These are phyloP conservation scores for Gasterosteus aculeatus DNA, from an alignment of 2,113 vertebrate genomes.

Conservation along the genomic window DNA sequence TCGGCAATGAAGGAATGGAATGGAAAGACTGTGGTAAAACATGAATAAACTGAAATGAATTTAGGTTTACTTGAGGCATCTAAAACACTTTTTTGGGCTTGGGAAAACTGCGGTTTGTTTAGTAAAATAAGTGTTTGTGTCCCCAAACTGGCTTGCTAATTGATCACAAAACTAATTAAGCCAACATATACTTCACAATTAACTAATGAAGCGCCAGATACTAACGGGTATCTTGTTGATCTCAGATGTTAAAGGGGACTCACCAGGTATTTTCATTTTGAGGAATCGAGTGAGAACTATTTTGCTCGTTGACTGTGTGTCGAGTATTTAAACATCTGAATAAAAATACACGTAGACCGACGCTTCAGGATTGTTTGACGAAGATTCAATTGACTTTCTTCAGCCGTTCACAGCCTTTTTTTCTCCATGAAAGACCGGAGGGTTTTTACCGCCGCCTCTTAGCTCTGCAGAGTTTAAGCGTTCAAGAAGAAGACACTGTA, in stretches of 20 bases:
- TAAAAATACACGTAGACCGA: background rate
- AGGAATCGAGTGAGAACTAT: background rate
- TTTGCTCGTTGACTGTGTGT: background rate
- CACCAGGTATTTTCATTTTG: background rate
- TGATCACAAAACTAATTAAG: background rate
- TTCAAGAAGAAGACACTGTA: conserved; percentile 16
- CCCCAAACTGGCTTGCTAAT: background rate
- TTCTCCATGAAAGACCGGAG: background rate
- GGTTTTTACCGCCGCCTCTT: conserved; percentile 13
- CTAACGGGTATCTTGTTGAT: background rate
- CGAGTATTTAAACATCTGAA: background rate
- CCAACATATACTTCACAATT: background rate
- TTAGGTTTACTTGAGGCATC: background rate
- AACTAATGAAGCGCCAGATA: background rate
- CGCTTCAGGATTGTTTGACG: background rate
- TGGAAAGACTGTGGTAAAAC: background rate
- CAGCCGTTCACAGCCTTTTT: too few species aligned
- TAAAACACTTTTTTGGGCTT: background rate
- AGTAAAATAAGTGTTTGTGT: background rate
- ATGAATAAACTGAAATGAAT: background rate
- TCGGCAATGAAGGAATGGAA: background rate
- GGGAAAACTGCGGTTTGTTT: background rate
- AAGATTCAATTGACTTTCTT: background rate
- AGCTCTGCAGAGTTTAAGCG: background rate
- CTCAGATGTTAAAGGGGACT: background rate